Evolutionary conservation across 2,888 invertebrate genomes (phyloP).

Genomic region (Steromphala cineraria): DNA sequence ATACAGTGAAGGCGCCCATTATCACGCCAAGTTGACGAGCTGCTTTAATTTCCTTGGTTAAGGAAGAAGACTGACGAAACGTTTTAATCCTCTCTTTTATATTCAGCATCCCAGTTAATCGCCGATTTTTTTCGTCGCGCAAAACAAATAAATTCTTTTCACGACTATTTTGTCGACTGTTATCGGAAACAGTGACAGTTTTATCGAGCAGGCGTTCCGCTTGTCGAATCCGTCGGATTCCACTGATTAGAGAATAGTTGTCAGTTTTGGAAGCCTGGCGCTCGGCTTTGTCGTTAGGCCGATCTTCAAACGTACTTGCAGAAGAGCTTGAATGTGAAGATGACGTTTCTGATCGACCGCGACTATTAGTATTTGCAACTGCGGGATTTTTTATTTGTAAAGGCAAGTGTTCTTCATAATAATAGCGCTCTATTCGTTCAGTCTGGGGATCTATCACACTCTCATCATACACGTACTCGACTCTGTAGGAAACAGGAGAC

Average conservation of each 20-base stretch:
- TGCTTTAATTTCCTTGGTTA: conserved; percentile 76
- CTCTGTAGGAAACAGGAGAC: conserved; percentile 39
- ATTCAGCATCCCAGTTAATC: conserved; percentile 49
- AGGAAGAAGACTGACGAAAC: conserved; percentile 64
- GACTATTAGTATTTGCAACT: conserved; percentile 6
- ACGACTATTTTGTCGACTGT: conserved; percentile 28
- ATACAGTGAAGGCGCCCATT: conserved; percentile 79
- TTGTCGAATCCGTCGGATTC: conserved; percentile 49
- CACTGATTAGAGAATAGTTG: conserved; percentile 53
- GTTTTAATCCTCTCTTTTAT: conserved; percentile 58
- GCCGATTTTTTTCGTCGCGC: conserved; percentile 51
- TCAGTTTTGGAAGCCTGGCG: conserved; percentile 32
- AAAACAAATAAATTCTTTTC: conserved; percentile 44
- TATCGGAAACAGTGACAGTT: conserved; percentile 44
- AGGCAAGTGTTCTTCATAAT: conserved; percentile 61
- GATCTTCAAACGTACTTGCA: conserved; percentile 41
- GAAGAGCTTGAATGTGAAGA: conserved; percentile 34
- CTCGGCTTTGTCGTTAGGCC: conserved; percentile 23
- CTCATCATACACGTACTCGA: conserved; percentile 73
- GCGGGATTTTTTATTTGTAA: conserved; percentile 3
- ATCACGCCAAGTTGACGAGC: conserved; percentile 80
- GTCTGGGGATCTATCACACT: conserved; percentile 69
- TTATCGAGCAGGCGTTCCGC: conserved; percentile 57
- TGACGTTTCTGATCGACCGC: conserved; percentile 25
- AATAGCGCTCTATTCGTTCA: conserved; percentile 68